Conservation (phyloP, 2,797 vertebrate genomes). For the Cyprinodon diabolis region DNA sequence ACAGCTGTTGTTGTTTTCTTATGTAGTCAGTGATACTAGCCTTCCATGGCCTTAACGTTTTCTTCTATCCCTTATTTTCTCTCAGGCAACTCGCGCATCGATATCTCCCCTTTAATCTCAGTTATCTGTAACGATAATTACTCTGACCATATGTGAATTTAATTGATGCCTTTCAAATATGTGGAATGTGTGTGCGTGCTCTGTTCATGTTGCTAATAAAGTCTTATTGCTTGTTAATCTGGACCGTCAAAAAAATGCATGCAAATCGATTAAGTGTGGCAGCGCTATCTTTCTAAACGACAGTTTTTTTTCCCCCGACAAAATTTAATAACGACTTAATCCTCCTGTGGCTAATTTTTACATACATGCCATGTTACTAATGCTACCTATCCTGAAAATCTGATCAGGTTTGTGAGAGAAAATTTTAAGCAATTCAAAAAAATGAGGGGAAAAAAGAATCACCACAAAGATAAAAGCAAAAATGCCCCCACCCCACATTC, state of each 20-base stretch:
- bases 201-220: conserved; percentile 66
- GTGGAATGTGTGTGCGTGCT: conserved; percentile 74
- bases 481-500: background rate
- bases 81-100: conserved; percentile 62
- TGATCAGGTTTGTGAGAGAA: conserved; percentile 65
- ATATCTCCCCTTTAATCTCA: conserved; percentile 67
- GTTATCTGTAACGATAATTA: conserved; percentile 78
- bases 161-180: conserved; percentile 73
- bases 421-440: conserved; percentile 7
- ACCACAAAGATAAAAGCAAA: background rate
- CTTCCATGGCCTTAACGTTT: conserved; percentile 68
- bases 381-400: conserved; percentile 67
- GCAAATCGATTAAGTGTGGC: conserved; percentile 68
- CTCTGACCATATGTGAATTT: conserved; percentile 77
- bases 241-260: conserved; percentile 58
- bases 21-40: conserved; percentile 67
- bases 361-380: conserved; percentile 61
- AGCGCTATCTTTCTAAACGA: conserved; percentile 61
- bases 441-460: background rate
- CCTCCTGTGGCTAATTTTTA: conserved; percentile 42
- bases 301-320: conserved; percentile 40
- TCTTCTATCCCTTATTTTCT: conserved; percentile 68
- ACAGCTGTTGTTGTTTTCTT: conserved; percentile 87
- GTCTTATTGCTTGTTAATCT: conserved; percentile 69
- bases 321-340: conserved; percentile 64